Evolutionary conservation across 2,113 vertebrate genomes (phyloP).

Genomic region (Oreotrochilus melanogaster): DNA sequence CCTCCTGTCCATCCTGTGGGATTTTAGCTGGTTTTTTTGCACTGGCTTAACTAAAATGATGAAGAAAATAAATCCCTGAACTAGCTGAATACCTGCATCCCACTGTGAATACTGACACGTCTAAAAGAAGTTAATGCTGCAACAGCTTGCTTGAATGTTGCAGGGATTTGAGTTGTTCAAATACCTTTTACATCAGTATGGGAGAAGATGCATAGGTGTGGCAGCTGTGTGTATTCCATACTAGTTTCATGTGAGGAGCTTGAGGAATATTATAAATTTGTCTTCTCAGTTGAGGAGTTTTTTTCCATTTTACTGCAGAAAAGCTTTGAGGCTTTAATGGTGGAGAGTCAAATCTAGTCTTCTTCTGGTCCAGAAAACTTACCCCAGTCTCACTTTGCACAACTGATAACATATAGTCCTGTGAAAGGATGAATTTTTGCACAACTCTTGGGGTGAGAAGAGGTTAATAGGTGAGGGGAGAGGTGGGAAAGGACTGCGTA

Average conservation of each 20-base stretch:
- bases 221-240: background rate
- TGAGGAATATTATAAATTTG: background rate
- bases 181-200: background rate
- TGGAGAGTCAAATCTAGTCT: background rate
- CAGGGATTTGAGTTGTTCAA: background rate
- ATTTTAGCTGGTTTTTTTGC: background rate
- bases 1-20: background rate
- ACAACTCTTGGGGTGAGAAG: background rate
- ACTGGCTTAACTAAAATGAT: background rate
- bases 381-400: rapidly evolving
- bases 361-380: background rate
- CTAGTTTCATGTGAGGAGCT: background rate
- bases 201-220: background rate
- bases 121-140: background rate
- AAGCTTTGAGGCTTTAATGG: background rate
- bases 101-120: background rate
- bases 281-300: background rate
- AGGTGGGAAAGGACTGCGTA: background rate
- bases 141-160: background rate
- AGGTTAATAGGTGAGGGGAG: background rate
- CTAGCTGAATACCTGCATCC: background rate
- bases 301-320: background rate
- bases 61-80: background rate
- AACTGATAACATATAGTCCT: background rate
- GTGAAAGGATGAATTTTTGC: background rate